Base-by-base conservation (phyloP, 2,797 vertebrate species). In the Gallinago stenura region DNA sequence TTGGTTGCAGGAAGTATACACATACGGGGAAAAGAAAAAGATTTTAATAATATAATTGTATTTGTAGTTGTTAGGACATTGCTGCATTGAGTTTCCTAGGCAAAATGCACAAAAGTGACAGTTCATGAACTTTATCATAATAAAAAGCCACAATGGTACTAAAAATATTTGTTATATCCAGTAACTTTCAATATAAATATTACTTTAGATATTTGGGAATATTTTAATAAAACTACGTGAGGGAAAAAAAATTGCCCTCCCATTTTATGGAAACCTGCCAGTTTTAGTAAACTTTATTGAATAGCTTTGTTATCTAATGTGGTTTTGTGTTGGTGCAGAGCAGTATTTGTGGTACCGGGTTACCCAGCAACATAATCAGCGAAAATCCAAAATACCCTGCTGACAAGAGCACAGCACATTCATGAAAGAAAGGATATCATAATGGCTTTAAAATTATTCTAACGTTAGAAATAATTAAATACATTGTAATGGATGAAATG, bases 351-450 rank as follows among this genome's bases (percentile, higher is more conserved):
- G 87, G 89, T 53, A 66, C 50, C 80, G 75, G 76, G 71, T 95
- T 95, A 90, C 92, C 87, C 95, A 93, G 96, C 95, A 97, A 95
- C 91, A 51, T 18, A 88, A 62, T 71, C 94, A 57, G 89, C 53
- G 51, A 83, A 91, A 73, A 83, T 65, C 41, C 8, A 46, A 37
- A 89, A 72, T 68, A 26, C 12, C 18, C 33, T 70, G 24, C 37
- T 56, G 64, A 53, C 28, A 26, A 24, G 45, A 66, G 60, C 9
- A 58, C 15, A 68, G 88, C 16, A 6, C 16, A 11, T 69, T 82
- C n/a, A 64, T 83, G 69, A 80, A 50, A 89, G 58, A 69, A 26
- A 33, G 54, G 33, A 65, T 37, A 88, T 65, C 9, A 31, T 81
- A 65, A 80, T 26, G 71, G 30, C 61, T 90, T 69, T 73, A 64